Percentiles rank a stretch among this genome's conserved stretches.
Evolutionary conservation across 2,797 vertebrate species (phyloP).

Genomic region (Rhincodon typus): DNA sequence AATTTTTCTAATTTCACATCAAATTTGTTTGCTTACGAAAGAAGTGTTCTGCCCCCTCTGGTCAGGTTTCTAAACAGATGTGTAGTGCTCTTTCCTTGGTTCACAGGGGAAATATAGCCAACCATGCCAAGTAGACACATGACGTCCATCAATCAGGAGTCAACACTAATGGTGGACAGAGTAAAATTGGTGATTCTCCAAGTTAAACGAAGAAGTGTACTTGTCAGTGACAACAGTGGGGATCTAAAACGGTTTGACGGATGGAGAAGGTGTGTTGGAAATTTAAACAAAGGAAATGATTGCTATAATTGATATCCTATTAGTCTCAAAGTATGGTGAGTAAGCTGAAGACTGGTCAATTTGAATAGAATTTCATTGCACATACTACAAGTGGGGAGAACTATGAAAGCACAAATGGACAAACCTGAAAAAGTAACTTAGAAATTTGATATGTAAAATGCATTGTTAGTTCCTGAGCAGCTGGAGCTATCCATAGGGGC

Average conservation of each 20-base stretch:
- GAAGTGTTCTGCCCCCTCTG: neutral
- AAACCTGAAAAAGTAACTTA: neutral
- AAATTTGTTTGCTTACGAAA: neutral
- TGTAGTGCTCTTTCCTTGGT: neutral
- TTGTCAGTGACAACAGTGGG: neutral
- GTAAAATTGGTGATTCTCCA: neutral
- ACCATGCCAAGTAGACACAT: neutral
- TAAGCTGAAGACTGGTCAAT: neutral
- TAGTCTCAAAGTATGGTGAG: too few species aligned
- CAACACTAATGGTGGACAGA: neutral
- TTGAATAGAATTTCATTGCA: neutral
- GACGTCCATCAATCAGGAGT: neutral
- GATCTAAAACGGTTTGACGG: neutral
- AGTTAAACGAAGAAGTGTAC: neutral
- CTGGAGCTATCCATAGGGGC: slow-evolving; percentile 50
- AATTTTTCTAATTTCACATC: neutral
- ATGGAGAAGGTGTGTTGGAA: too few species aligned
- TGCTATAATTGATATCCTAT: neutral
- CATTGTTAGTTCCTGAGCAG: slow-evolving; percentile 48
- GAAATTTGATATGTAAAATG: slow-evolving; percentile 42
- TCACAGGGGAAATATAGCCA: neutral
- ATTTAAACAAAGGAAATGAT: neutral
- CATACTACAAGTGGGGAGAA: neutral
- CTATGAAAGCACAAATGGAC: neutral
- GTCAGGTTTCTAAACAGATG: neutral